These are phyloP conservation scores for Blera fallax DNA, from an alignment of 2,888 invertebrate genomes.

Conservation along the genomic window DNA sequence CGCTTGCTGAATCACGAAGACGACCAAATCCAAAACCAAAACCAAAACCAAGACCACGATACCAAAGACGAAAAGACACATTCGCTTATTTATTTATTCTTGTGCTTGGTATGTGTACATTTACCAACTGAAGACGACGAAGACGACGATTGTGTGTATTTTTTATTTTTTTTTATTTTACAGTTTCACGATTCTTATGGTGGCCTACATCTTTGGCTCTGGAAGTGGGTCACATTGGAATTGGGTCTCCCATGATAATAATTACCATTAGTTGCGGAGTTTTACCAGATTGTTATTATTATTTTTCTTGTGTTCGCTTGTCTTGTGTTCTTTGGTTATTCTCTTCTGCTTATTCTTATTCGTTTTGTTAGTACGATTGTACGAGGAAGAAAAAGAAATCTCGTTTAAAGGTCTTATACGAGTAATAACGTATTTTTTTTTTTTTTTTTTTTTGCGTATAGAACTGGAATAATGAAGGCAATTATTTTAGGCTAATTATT, in stretches of 20 bases:
- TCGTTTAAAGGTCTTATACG: constrained; percentile 52
- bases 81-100: constrained; percentile 61
- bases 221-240: constrained; percentile 69
- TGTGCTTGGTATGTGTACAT: constrained; percentile 15
- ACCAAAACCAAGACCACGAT: neutral
- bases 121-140: neutral
- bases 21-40: neutral
- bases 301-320: neutral
- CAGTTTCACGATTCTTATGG: constrained; percentile 71
- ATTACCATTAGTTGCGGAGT: constrained; percentile 71
- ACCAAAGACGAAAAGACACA: constrained; percentile 45
- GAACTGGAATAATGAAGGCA: constrained; percentile 67
- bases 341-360: constrained; percentile 3
- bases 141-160: constrained; percentile 19
- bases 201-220: constrained; percentile 69
- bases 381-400: constrained; percentile 42
- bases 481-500: constrained; percentile 71
- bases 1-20: constrained; percentile 47
- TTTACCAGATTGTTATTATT: constrained; percentile 64
- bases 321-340: neutral
- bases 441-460: constrained; percentile 60
- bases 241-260: constrained; percentile 73
- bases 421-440: constrained; percentile 59
- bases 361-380: constrained; percentile 38
- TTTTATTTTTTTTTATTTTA: constrained; percentile 48